Evolutionary conservation across 2,888 invertebrate species (phyloP).

Genomic region (Caenorhabditis japonica): DNA sequence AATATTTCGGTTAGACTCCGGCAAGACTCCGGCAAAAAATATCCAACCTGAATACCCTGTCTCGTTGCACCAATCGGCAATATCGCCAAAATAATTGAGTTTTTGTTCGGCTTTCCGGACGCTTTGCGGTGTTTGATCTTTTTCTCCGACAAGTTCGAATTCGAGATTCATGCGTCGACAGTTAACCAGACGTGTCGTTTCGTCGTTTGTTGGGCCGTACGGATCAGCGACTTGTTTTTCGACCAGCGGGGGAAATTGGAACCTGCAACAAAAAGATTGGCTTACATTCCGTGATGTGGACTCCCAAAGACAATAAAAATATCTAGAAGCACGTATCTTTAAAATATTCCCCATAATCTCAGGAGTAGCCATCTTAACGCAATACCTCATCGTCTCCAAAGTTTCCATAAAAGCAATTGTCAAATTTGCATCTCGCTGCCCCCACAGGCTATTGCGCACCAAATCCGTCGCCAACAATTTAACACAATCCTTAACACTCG

Average conservation of each 20-base stretch:
- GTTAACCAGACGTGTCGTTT: slow-evolving; percentile 16
- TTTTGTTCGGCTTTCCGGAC: slow-evolving; percentile 1
- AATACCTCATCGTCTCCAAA: slow-evolving; percentile 4
- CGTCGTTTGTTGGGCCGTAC: slow-evolving; percentile 6
- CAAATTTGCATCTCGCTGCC: slow-evolving; percentile 31
- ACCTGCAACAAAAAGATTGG: slow-evolving; percentile 5
- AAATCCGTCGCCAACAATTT: slow-evolving; percentile 41
- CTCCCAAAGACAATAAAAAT: too few species aligned
- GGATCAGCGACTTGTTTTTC: neutral
- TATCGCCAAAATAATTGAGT: slow-evolving; percentile 19
- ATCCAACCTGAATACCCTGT: slow-evolving; percentile 19
- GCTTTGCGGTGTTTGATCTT: neutral
- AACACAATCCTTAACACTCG: slow-evolving; percentile 35
- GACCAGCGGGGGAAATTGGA: slow-evolving; percentile 9
- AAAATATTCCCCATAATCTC: too few species aligned
- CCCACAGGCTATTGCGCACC: slow-evolving; percentile 34
- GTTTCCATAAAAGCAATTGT: neutral
- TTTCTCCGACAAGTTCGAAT: slow-evolving; percentile 18
- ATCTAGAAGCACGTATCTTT: too few species aligned
- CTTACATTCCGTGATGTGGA: too few species aligned
- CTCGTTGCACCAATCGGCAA: slow-evolving; percentile 31
- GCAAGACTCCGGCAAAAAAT: too few species aligned
- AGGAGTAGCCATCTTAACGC: too few species aligned
- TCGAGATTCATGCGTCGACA: slow-evolving; percentile 25
- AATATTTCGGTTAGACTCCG: too few species aligned